Evolutionary conservation across 2,113 vertebrate genomes (phyloP).

Genomic region (Myxocyprinus asiaticus): DNA sequence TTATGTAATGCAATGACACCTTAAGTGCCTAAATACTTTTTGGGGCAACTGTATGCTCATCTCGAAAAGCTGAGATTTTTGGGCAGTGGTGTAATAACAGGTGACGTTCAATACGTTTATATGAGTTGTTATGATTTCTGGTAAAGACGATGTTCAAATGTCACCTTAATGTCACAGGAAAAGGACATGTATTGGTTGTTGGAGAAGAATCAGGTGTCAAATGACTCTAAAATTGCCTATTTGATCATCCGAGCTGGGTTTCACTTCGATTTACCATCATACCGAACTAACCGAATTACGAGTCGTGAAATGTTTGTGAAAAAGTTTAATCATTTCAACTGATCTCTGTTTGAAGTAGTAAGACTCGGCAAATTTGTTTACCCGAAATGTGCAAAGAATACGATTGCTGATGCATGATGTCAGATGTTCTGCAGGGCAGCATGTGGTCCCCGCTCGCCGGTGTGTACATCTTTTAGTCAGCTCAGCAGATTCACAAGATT

Average conservation of each 20-base stretch:
- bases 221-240: conserved; percentile 52
- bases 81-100: too few species aligned
- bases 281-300: conserved; percentile 27
- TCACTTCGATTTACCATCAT: conserved; percentile 44
- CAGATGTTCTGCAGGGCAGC: conserved; percentile 27
- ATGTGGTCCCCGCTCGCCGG: conserved; percentile 27
- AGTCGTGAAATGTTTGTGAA: conserved; percentile 27
- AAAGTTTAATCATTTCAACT: conserved; percentile 50
- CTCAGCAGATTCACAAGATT: conserved; percentile 28
- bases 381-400: conserved; percentile 34
- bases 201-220: conserved; percentile 35
- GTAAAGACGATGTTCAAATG: conserved; percentile 54
- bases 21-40: too few species aligned
- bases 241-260: conserved; percentile 42
- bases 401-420: conserved; percentile 26
- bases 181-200: conserved; percentile 39
- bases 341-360: conserved; percentile 36
- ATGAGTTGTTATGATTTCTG: conserved; percentile 39
- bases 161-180: conserved; percentile 55
- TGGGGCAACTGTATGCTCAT: background rate
- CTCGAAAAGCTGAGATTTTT: background rate
- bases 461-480: conserved; percentile 46
- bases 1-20: too few species aligned
- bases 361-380: conserved; percentile 49
- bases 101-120: background rate